These are phyloP conservation scores for Eugnorisma glareosa DNA, from an alignment of 2,888 invertebrate species.

Conservation along the genomic window DNA sequence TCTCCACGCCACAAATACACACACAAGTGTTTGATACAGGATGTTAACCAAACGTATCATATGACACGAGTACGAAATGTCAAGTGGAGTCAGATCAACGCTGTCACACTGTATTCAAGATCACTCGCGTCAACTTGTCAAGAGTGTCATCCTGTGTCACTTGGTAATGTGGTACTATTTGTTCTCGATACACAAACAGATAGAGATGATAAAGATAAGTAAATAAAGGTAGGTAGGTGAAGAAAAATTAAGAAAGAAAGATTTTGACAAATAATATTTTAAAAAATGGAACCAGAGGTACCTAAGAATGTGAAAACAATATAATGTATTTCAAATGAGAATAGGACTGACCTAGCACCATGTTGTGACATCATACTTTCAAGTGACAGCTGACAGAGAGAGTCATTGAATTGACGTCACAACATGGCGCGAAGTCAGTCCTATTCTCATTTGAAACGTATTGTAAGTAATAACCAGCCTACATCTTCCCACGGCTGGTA, in stretches of 20 bases:
- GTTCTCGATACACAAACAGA: background rate
- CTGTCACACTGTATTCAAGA: conserved; percentile 40
- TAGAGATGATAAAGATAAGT: background rate
- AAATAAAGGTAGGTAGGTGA: background rate
- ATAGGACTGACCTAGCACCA: background rate
- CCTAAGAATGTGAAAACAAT: background rate
- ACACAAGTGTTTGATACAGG: background rate
- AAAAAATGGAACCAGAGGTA: no score
- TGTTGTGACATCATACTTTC: background rate
- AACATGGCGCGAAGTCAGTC: background rate
- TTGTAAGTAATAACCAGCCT: background rate
- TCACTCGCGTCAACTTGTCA: conserved; percentile 37
- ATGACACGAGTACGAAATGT: conserved; percentile 14
- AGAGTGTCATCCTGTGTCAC: conserved; percentile 12
- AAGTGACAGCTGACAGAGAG: background rate
- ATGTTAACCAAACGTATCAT: conserved; percentile 37
- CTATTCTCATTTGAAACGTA: background rate
- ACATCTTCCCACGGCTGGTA: background rate
- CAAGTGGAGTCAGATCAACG: conserved; percentile 40
- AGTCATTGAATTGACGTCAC: background rate
- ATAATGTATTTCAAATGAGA: background rate
- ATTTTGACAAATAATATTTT: no score
- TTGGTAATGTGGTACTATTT: conserved; percentile 17
- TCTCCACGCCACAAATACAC: no score
- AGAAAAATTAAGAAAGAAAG: background rate